Percentiles rank a stretch among this genome's conserved stretches.
These are phyloP conservation scores for Tortricodes alternella DNA, from an alignment of 2,888 invertebrate genomes.

Conservation along the genomic window DNA sequence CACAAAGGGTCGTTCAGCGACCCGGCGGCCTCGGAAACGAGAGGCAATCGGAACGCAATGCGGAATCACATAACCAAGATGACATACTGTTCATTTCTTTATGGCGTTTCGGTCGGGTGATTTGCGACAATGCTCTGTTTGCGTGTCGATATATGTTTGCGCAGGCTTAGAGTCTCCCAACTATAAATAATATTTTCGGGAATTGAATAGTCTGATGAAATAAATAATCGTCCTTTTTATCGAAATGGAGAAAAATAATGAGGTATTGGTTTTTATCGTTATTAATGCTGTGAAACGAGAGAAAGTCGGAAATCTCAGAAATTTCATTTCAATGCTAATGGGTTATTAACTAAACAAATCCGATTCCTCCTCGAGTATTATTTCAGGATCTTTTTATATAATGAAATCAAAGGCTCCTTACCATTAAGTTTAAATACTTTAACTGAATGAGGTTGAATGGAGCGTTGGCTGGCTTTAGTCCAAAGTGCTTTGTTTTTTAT, in stretches of 20 bases:
- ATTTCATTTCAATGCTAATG: constrained; percentile 21
- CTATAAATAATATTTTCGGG: not conserved
- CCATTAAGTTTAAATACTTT: constrained; percentile 67
- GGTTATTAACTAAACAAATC: constrained; percentile 17
- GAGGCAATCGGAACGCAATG: constrained; percentile 57
- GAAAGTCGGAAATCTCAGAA: not conserved
- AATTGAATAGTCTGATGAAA: not conserved
- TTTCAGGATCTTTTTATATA: constrained; percentile 33
- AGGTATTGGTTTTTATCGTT: not conserved
- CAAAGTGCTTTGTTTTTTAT: constrained; percentile 78
- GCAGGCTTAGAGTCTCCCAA: not conserved
- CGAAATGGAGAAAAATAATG: not conserved
- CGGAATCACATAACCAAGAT: constrained; percentile 57
- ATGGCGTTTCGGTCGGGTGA: constrained; percentile 42
- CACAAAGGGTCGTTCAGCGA: constrained; percentile 49
- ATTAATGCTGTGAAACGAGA: not conserved
- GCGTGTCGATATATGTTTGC: not conserved
- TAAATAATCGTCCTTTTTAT: not conserved
- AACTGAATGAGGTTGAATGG: constrained; percentile 70
- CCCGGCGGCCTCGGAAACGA: constrained; percentile 52
- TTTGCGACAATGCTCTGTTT: constrained; percentile 33
- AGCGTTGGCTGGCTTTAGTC: constrained; percentile 66
- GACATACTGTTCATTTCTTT: constrained; percentile 56
- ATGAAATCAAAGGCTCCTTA: constrained; percentile 67
- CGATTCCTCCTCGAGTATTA: constrained; percentile 4